phyloP scores from a whole-genome alignment of 2,888 invertebrate species.

The Volucella bombylans region DNA sequence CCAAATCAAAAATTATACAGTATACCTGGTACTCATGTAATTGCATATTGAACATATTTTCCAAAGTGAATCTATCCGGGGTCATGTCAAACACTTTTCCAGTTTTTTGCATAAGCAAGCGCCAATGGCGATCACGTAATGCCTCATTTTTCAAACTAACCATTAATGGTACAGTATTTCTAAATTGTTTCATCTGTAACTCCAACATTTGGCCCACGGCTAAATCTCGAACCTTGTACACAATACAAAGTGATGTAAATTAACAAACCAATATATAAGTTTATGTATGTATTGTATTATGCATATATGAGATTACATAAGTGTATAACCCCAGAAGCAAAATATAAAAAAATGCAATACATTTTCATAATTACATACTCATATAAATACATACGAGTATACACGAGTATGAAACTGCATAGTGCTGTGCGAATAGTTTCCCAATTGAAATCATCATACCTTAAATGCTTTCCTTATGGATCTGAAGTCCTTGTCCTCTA shows the following conservation, averaged over 20 bases:
- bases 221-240: slow-evolving; percentile 81
- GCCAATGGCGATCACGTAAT: slow-evolving; percentile 94
- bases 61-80: slow-evolving; percentile 93
- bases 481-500: no score
- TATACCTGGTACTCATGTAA: slow-evolving; percentile 89
- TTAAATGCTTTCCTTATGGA: no score
- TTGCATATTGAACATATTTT: slow-evolving; percentile 96
- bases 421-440: no score
- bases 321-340: not conserved
- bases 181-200: slow-evolving; percentile 93
- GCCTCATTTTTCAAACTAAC: slow-evolving; percentile 95
- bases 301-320: not conserved
- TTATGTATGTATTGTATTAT: not conserved
- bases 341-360: no score
- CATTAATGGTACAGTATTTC: slow-evolving; percentile 93
- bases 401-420: no score
- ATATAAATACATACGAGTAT: no score
- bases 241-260: not conserved
- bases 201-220: slow-evolving; percentile 88
- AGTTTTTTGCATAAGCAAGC: slow-evolving; percentile 92
- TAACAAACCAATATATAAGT: not conserved
- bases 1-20: slow-evolving; percentile 12
- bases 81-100: slow-evolving; percentile 92
- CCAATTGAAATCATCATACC: no score
- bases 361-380: no score